phyloP scores from a whole-genome alignment of 2,888 invertebrate species.

The Himalopsyche kuldschensis region DNA sequence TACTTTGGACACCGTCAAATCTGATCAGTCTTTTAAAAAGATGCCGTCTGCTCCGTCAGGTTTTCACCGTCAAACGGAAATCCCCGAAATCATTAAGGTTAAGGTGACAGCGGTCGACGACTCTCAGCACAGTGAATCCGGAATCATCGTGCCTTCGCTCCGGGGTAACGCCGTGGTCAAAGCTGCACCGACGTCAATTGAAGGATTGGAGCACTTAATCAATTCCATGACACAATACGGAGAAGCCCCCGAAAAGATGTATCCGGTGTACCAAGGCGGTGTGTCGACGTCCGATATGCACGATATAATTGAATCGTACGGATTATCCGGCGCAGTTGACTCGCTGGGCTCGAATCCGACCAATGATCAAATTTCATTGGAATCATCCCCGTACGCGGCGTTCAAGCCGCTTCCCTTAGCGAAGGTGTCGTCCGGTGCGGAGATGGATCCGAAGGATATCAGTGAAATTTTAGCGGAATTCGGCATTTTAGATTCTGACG shows the following conservation, averaged over 20 bases:
- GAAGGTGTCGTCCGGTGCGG: neutral
- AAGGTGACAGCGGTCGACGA: neutral
- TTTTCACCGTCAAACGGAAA: neutral
- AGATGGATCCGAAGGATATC: slow-evolving; percentile 45
- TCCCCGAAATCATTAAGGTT: neutral
- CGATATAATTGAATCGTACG: neutral
- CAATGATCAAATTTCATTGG: slow-evolving; percentile 17
- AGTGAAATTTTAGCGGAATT: slow-evolving; percentile 49
- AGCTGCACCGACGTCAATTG: neutral
- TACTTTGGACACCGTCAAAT: neutral
- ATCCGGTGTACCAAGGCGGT: neutral
- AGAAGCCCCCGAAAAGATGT: neutral
- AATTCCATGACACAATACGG: neutral
- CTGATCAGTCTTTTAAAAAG: slow-evolving; percentile 37
- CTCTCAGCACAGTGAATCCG: neutral
- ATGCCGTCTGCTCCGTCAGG: slow-evolving; percentile 32
- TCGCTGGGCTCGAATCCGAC: neutral
- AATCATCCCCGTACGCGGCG: slow-evolving; percentile 47
- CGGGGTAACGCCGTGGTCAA: neutral
- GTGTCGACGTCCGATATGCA: neutral
- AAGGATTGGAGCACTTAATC: neutral
- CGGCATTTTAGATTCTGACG: slow-evolving; percentile 48
- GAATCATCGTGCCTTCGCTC: neutral
- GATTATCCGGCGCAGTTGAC: neutral
- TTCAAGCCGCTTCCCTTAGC: slow-evolving; percentile 50